Evolutionary conservation across 2,113 vertebrate genomes (phyloP), one percentile per base, ranked within the genome.

Genomic region (Hyperopisus bebe): DNA sequence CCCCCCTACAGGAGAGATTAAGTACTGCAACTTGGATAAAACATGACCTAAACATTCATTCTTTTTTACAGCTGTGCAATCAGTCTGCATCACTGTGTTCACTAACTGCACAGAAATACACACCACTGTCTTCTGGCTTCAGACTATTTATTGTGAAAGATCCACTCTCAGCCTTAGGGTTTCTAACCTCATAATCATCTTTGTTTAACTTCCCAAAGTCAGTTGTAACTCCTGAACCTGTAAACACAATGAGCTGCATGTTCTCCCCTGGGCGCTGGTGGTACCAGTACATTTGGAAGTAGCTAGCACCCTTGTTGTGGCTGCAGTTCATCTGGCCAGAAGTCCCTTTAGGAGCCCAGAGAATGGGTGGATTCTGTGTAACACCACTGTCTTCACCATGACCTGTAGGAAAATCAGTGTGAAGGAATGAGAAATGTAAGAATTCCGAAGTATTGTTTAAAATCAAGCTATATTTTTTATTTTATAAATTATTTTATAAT

Each of bases 181-280:
- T 84, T 4, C 13, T 5, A 10, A 88, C 15, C 8, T 31, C 47
- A 70, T 82, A 93, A 80, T 90, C 91, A 1, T 77, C 90, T 53
- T 89, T 27, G 35, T 1, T 90, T 50, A 17, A 55, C 5, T 70
- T 31, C 55, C 86, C 91, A 87, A 89, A 92, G 0, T 92, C 91
- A 80, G 53, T 9, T 4, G 80, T 50, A 19, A 5, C 1, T 17
- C 5, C 4, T 5, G 2, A 0, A 1, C n/a, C 1, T 2, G 84
- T 91, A 0, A 89, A 92, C 24, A 95, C 92, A 0, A 95, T 90
- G 10, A 88, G 88, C 13, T 82, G 87, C 91, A 95, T 92, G 0
- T 44, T 87, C 24, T 93, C 70, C 86, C 92, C 93, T 10, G 91
- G 92, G 19, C 85, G 91, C 89, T 95, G 95, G 83, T 84, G 87